These are phyloP conservation scores for Drosophila santomea DNA, from an alignment of 1,140 invertebrate genomes.

Conservation along the genomic window DNA sequence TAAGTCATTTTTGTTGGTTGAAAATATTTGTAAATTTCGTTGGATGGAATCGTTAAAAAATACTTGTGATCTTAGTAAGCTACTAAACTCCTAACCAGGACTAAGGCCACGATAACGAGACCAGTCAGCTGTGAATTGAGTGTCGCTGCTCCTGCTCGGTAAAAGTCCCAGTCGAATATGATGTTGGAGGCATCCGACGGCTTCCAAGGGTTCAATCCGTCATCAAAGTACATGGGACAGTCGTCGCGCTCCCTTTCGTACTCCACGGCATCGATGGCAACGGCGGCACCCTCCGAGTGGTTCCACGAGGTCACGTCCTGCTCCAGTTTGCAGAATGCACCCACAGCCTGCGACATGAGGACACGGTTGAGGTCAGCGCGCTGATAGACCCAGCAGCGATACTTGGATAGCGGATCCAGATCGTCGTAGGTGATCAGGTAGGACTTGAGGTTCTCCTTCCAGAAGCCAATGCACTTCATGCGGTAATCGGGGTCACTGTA, in stretches of 20 bases:
- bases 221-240: slow-evolving; percentile 97
- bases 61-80: slow-evolving; percentile 37
- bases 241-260: slow-evolving; percentile 97
- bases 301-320: slow-evolving; percentile 96
- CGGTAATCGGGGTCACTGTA: slow-evolving; percentile 98
- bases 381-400: slow-evolving; percentile 99
- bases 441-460: slow-evolving; percentile 99
- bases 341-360: slow-evolving; percentile 95
- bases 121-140: slow-evolving; percentile 10
- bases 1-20: slow-evolving; percentile 17
- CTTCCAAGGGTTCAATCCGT: slow-evolving; percentile 94
- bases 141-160: slow-evolving; percentile 56
- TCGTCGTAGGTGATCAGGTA: slow-evolving; percentile 98
- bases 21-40: slow-evolving; percentile 34
- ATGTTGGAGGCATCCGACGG: slow-evolving; percentile 89
- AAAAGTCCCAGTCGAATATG: slow-evolving; percentile 87
- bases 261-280: slow-evolving; percentile 95
- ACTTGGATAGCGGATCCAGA: slow-evolving; percentile 97
- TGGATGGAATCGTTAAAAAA: slow-evolving; percentile 27
- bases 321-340: slow-evolving; percentile 94
- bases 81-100: slow-evolving; percentile 23
- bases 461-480: slow-evolving; percentile 98
- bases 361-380: slow-evolving; percentile 95
- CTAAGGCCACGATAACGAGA: slow-evolving; percentile 13
- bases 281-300: slow-evolving; percentile 95